Conservation (phyloP, 2,888 invertebrate genomes). For the Anarsia innoxiella region DNA sequence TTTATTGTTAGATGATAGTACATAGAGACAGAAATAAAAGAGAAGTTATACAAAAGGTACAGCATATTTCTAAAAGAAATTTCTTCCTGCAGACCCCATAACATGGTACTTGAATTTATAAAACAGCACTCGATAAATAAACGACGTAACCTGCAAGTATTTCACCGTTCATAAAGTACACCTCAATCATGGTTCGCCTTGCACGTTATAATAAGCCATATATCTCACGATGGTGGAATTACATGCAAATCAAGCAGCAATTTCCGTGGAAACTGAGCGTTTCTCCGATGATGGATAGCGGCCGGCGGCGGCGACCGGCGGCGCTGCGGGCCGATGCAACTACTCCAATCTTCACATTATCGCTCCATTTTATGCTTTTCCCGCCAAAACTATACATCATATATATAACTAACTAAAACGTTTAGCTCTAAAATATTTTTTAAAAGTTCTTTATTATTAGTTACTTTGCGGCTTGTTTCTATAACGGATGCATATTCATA, state of each 20-base stretch:
- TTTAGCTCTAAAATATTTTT: constrained; percentile 31
- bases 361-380: constrained; percentile 40
- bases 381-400: constrained; percentile 37
- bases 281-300: constrained; percentile 34
- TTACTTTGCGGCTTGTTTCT: constrained; percentile 28
- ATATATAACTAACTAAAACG: constrained; percentile 20
- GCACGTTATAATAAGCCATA: constrained; percentile 12
- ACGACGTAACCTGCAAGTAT: too few species aligned
- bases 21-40: too few species aligned
- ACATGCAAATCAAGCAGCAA: constrained; percentile 39
- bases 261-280: constrained; percentile 40
- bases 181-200: constrained; percentile 9
- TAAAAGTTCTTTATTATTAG: constrained; percentile 32
- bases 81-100: too few species aligned
- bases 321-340: constrained; percentile 18
- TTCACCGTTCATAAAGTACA: constrained; percentile 5
- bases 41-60: too few species aligned
- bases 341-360: constrained; percentile 37
- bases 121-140: not conserved
- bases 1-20: too few species aligned
- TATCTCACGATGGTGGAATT: constrained; percentile 29
- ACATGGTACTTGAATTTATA: too few species aligned
- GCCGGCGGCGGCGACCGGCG: constrained; percentile 23
- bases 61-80: too few species aligned
- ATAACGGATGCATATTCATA: constrained; percentile 34